Percentiles rank a stretch among this genome's conserved stretches.
Conservation (phyloP, 2,888 invertebrate genomes). For the Tachina lurida region DNA sequence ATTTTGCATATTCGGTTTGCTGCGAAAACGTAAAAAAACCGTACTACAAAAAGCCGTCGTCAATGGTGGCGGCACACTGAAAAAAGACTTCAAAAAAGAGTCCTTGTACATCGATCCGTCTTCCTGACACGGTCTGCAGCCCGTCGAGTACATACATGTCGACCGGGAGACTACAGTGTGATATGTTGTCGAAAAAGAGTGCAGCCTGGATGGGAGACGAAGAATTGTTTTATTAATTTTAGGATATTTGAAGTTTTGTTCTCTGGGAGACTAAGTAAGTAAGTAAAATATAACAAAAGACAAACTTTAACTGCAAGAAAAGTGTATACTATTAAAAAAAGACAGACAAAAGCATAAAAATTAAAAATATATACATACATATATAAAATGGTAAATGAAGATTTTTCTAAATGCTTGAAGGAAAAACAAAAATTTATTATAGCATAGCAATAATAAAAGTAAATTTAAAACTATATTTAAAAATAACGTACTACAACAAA, state of each 20-base stretch:
- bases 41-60: constrained; percentile 84
- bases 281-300: neutral
- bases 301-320: constrained; percentile 60
- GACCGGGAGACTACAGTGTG: constrained; percentile 96
- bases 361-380: neutral
- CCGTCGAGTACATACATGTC: constrained; percentile 96
- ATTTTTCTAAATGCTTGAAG: constrained; percentile 72
- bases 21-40: constrained; percentile 84
- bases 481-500: constrained; percentile 31
- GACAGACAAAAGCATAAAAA: constrained; percentile 3
- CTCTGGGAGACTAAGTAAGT: constrained; percentile 66
- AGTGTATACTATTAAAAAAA: constrained; percentile 65
- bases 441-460: constrained; percentile 52
- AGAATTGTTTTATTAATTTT: constrained; percentile 72
- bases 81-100: constrained; percentile 86
- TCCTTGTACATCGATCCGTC: constrained; percentile 84
- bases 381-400: constrained; percentile 53
- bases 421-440: constrained; percentile 55
- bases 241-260: constrained; percentile 65
- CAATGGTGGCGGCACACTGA: constrained; percentile 83
- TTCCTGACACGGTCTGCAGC: constrained; percentile 95
- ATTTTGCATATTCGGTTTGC: constrained; percentile 85
- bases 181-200: constrained; percentile 81
- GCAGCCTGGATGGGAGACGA: constrained; percentile 58
- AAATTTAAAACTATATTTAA: constrained; percentile 28